Base-by-base conservation (phyloP, 2,113 vertebrate genomes). In the Oreochromis aureus region DNA sequence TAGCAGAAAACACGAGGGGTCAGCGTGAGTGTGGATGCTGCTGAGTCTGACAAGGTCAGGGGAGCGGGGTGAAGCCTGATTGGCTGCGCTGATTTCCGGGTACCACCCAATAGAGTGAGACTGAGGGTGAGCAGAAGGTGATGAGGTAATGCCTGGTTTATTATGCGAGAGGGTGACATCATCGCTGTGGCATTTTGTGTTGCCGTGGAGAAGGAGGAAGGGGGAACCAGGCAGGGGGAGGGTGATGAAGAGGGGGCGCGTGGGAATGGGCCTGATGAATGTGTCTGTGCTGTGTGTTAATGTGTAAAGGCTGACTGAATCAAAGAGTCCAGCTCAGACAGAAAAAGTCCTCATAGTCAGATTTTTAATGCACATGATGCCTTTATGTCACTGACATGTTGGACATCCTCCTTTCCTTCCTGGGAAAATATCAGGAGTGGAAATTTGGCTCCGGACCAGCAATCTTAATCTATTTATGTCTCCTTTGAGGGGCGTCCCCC, bases 81-180 rank as follows among this genome's bases (percentile, higher is more conserved):
- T 95, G 95, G 94, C 66, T 82, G 13, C 15, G 76, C 24, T 69
- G 81, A 87, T 59, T 89, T 94, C 89, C 90, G 87, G 85, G 82
- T 79, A 30, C 30, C 86, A 63, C 79, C 92, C 82, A 69, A 85
- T 44, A 73, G 81, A 91, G 53, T 87, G 63, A 78, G 24, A 41
- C 32, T 24, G 58, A 84, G 71, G 80, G 8, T 46, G 27, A 84
- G 18, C 81, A 84, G 92, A 94, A 95, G 66, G 91, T 93, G 88
- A 91, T 96, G 96, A 96, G 85, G 93, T 95, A 83, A 91, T 91
- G 91, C 66, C 69, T 85, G 79, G 53, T 93, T 85, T 63, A 87
- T 83, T 79, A 61, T 81, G 51, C 36, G 61, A 56, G 51, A 53
- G 86, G 73, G 83, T 96, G 95, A 96, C 94, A 93, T 96, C 95